phyloP scores from a whole-genome alignment of 1,140 invertebrate species.

The Ganaspis sp. region DNA sequence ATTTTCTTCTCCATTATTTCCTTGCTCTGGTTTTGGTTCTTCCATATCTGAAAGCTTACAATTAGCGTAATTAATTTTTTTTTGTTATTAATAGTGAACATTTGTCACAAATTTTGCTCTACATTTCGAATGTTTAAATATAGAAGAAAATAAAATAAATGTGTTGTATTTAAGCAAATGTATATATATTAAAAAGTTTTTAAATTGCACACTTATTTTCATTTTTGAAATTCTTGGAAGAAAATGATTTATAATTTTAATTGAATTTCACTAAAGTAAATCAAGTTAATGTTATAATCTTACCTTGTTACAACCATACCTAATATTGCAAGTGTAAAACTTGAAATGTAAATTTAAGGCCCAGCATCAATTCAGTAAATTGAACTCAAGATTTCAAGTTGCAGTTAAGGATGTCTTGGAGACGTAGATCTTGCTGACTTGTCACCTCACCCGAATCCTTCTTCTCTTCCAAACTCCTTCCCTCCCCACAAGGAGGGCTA shows the following conservation, averaged over 20 bases:
- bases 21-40: background rate
- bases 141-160: background rate
- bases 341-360: slow-evolving; percentile 47
- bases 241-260: background rate
- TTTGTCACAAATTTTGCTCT: background rate
- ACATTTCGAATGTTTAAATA: background rate
- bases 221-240: background rate
- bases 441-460: slow-evolving; percentile 35
- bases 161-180: background rate
- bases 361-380: slow-evolving; percentile 51
- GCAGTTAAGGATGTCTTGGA: background rate
- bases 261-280: background rate
- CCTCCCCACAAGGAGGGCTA: slow-evolving; percentile 76
- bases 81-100: background rate
- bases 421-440: background rate
- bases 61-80: background rate
- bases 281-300: background rate
- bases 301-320: background rate
- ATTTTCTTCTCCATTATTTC: background rate
- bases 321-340: background rate
- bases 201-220: background rate
- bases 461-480: slow-evolving; percentile 52
- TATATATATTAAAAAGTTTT: background rate
- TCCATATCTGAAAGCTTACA: slow-evolving; percentile 12
- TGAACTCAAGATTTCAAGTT: slow-evolving; percentile 40